phyloP scores from a whole-genome alignment of 2,888 invertebrate genomes.

The Allygus modestus region DNA sequence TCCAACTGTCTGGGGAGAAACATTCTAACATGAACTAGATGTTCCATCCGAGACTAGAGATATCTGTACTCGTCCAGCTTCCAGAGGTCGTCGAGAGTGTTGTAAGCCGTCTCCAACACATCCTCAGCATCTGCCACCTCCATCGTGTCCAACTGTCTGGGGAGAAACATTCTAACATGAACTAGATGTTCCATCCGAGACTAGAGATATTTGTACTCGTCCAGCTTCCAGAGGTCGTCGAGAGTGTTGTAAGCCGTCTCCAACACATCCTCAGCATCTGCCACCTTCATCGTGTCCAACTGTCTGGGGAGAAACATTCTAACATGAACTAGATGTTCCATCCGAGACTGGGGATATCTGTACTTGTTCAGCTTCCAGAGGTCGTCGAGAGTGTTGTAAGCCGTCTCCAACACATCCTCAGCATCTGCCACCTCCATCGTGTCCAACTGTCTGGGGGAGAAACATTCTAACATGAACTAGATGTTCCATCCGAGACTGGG shows the following conservation, averaged over 20 bases:
- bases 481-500: conserved; percentile 91
- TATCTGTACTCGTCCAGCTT: conserved; percentile 85
- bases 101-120: conserved; percentile 89
- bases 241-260: conserved; percentile 91
- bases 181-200: conserved; percentile 91
- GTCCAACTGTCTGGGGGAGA: no score
- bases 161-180: conserved; percentile 89
- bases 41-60: conserved; percentile 90
- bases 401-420: conserved; percentile 89
- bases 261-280: conserved; percentile 85
- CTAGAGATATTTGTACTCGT: conserved; percentile 87
- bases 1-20: no score
- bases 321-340: conserved; percentile 91
- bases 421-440: conserved; percentile 75
- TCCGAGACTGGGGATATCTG: conserved; percentile 89
- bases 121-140: conserved; percentile 81
- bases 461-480: conserved; percentile 90
- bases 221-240: conserved; percentile 96
- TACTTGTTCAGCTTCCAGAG: conserved; percentile 91
- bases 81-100: conserved; percentile 96
- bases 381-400: conserved; percentile 93
- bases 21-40: conserved; percentile 90
- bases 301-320: no score
- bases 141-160: no score
- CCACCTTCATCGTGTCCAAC: conserved; percentile 69